These are phyloP conservation scores for Polia nebulosa DNA, from an alignment of 2,888 invertebrate genomes.

Conservation along the genomic window DNA sequence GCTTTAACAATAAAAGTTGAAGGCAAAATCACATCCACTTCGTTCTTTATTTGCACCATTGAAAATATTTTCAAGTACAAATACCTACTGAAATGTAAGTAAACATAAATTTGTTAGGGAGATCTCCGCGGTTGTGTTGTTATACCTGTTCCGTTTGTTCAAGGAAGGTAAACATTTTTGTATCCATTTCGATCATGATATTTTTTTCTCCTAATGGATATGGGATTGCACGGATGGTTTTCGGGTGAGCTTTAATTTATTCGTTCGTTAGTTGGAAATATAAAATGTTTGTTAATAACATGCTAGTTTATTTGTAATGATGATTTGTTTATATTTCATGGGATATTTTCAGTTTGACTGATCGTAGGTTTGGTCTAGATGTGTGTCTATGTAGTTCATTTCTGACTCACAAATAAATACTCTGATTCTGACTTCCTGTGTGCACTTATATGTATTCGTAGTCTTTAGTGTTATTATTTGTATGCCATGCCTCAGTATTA, in stretches of 20 bases:
- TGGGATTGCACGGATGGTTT: constrained; percentile 19
- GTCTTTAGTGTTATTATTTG: too few species aligned
- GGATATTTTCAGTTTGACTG: neutral
- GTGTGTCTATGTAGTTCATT: neutral
- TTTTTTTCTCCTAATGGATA: constrained; percentile 39
- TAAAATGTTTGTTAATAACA: constrained; percentile 1
- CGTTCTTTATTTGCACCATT: constrained; percentile 16
- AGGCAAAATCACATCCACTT: neutral
- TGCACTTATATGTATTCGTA: too few species aligned
- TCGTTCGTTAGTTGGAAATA: constrained; percentile 18
- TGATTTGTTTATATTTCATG: neutral
- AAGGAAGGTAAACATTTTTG: constrained; percentile 39
- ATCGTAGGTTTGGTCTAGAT: neutral
- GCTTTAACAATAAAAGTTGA: constrained; percentile 7
- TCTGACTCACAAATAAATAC: too few species aligned
- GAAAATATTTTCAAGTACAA: constrained; percentile 36
- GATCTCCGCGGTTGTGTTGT: constrained; percentile 19
- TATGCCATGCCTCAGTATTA: too few species aligned
- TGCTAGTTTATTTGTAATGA: neutral
- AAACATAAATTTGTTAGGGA: constrained; percentile 35
- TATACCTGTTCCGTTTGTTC: constrained; percentile 34
- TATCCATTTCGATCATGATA: constrained; percentile 41
- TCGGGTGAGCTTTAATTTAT: constrained; percentile 15
- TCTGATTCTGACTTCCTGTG: too few species aligned
- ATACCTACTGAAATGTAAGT: constrained; percentile 20